These are phyloP conservation scores for Etheostoma perlongum DNA, from an alignment of 2,797 vertebrate species.

Conservation along the genomic window DNA sequence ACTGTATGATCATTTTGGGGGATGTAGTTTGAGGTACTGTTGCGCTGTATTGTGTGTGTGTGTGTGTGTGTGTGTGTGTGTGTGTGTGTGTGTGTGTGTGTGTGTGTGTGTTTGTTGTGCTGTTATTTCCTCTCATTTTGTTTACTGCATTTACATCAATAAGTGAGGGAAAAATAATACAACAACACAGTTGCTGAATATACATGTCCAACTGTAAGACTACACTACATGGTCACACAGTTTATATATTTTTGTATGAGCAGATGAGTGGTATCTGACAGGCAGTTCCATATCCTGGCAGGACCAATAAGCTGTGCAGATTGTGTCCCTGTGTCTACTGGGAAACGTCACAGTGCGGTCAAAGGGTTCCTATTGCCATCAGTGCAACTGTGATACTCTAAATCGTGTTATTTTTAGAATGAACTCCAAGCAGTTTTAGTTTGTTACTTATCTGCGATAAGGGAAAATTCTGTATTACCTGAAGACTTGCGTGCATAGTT, in stretches of 20 bases:
- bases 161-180: neutral
- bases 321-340: neutral
- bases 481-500: neutral
- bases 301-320: neutral
- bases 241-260: neutral
- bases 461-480: neutral
- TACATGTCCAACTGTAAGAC: neutral
- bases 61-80: too few relatives aligned
- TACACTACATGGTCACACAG: neutral
- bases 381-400: neutral
- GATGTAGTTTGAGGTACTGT: neutral
- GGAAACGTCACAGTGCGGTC: conserved; percentile 26
- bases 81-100: too few relatives aligned
- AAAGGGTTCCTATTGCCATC: neutral
- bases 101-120: too few relatives aligned
- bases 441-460: neutral
- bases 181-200: neutral
- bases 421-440: neutral
- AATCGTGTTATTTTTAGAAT: neutral
- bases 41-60: neutral
- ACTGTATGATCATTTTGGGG: neutral
- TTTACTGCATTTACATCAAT: neutral
- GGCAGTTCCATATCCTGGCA: neutral
- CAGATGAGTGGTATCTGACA: conserved; percentile 1
- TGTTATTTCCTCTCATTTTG: neutral